Percentiles rank a stretch among this genome's conserved stretches.
Evolutionary conservation across 1,140 invertebrate species (phyloP).

Genomic region (Araneus ventricosus): DNA sequence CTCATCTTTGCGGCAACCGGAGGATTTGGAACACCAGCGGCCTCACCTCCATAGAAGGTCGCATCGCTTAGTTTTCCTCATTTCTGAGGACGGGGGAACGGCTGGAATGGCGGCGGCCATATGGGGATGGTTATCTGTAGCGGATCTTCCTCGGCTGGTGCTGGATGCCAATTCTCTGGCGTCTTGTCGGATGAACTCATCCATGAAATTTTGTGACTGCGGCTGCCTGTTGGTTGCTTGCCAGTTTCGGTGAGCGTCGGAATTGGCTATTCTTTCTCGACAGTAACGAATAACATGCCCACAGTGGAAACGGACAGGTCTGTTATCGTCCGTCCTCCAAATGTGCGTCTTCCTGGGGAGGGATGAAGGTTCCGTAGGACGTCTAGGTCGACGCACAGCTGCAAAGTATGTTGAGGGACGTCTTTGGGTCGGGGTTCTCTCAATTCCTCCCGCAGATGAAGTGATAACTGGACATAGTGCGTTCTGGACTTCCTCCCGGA

Average conservation of each 20-base stretch:
- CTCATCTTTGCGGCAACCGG: not conserved
- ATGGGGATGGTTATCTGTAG: not conserved
- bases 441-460: too few relatives aligned
- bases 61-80: not conserved
- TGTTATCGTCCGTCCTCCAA: not conserved
- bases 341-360: not conserved
- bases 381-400: not conserved
- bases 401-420: not conserved
- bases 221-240: not conserved
- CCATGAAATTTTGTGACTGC: not conserved
- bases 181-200: not conserved
- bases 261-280: not conserved
- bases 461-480: too few relatives aligned
- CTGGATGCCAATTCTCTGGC: not conserved
- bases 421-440: too few relatives aligned
- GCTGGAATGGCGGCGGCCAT: not conserved
- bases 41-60: not conserved
- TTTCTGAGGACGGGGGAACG: too few relatives aligned
- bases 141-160: not conserved
- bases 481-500: too few relatives aligned
- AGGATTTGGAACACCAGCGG: not conserved
- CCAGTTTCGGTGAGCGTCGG: not conserved
- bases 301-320: conserved; percentile 16
- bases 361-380: not conserved
- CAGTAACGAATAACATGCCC: not conserved